Conservation (phyloP, 1,140 invertebrate genomes). For the Chironomus striatipennis region DNA sequence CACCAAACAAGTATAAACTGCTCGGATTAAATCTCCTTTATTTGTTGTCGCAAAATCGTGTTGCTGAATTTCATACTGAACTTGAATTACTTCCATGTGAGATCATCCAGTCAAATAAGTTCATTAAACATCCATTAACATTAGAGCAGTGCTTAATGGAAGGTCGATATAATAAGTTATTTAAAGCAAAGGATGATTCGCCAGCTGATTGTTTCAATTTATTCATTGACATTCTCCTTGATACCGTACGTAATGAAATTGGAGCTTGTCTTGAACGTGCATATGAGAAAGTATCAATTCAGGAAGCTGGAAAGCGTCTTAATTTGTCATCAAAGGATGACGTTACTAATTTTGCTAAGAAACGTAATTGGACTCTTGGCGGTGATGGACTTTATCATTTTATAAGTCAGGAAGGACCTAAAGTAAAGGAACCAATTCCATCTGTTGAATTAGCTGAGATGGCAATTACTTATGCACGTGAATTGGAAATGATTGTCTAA, state of each 20-base stretch:
- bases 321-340: slow-evolving; percentile 71
- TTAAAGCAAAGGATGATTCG: slow-evolving; percentile 72
- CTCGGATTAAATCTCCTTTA: slow-evolving; percentile 92
- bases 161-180: slow-evolving; percentile 93
- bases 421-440: slow-evolving; percentile 73
- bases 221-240: slow-evolving; percentile 93
- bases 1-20: slow-evolving; percentile 90
- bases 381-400: slow-evolving; percentile 77
- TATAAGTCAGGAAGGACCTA: slow-evolving; percentile 58
- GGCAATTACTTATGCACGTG: slow-evolving; percentile 93
- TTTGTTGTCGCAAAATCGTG: slow-evolving; percentile 90
- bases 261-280: slow-evolving; percentile 94
- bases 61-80: slow-evolving; percentile 98
- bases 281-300: slow-evolving; percentile 80
- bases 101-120: slow-evolving; percentile 86
- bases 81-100: slow-evolving; percentile 89
- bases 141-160: slow-evolving; percentile 99
- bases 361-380: slow-evolving; percentile 72
- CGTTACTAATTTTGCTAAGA: slow-evolving; percentile 68
- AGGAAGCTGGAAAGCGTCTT: slow-evolving; percentile 82
- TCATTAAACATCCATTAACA: slow-evolving; percentile 89
- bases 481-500: slow-evolving; percentile 99
- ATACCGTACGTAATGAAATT: slow-evolving; percentile 95
- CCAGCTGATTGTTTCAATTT: slow-evolving; percentile 92
- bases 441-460: slow-evolving; percentile 83